phyloP scores from a whole-genome alignment of 2,113 vertebrate genomes.

The Anseranas semipalmata region DNA sequence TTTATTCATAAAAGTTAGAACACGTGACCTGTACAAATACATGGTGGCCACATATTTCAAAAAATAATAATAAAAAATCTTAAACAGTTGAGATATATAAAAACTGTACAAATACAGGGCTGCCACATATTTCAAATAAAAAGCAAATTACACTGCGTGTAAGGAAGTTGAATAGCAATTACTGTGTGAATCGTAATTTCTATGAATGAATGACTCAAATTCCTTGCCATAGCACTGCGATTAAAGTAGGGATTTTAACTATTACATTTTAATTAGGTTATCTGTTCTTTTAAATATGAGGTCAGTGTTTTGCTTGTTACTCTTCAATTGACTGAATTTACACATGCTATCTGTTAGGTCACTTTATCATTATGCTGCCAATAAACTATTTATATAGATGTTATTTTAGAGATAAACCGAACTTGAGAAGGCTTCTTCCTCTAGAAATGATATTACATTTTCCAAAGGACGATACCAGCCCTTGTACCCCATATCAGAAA shows the following conservation, averaged over 20 bases:
- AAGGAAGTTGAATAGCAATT: slow-evolving; percentile 66
- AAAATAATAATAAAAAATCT: background rate
- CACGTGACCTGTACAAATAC: slow-evolving; percentile 45
- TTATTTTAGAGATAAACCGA: slow-evolving; percentile 34
- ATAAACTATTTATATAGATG: background rate
- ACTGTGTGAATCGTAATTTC: slow-evolving; percentile 53
- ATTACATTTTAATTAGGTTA: slow-evolving; percentile 36
- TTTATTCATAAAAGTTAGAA: slow-evolving; percentile 57
- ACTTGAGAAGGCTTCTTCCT: background rate
- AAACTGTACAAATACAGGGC: slow-evolving; percentile 45
- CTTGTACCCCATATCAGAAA: background rate
- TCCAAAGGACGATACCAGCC: background rate
- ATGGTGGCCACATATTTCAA: slow-evolving; percentile 42
- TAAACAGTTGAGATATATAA: background rate
- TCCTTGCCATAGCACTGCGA: slow-evolving; percentile 15
- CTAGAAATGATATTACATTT: background rate
- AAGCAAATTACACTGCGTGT: slow-evolving; percentile 62
- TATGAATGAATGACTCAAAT: slow-evolving; percentile 48
- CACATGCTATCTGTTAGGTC: background rate
- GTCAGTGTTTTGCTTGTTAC: background rate
- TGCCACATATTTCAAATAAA: slow-evolving; percentile 48
- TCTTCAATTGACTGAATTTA: slow-evolving; percentile 23
- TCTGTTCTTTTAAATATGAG: slow-evolving; percentile 14
- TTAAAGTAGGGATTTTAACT: slow-evolving; percentile 24
- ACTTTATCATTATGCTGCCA: background rate